Conservation (phyloP, 2,797 vertebrate species). For the Eulemur albifrons region DNA sequence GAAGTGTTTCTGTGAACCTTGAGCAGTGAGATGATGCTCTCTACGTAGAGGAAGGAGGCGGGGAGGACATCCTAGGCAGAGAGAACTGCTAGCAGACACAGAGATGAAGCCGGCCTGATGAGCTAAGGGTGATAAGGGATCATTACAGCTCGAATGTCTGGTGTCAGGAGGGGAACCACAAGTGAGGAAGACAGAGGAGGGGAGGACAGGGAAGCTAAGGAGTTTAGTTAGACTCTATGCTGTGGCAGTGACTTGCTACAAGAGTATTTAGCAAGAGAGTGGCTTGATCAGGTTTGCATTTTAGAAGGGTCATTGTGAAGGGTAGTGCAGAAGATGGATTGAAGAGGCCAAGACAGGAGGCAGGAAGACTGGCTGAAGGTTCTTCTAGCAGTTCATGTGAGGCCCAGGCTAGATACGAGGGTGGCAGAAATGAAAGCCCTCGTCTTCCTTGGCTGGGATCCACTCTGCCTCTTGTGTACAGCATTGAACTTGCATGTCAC, state of each 20-base stretch:
- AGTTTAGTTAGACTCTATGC: neutral
- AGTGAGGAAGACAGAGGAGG: too few species aligned
- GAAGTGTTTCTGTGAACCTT: neutral
- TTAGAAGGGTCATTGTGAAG: neutral
- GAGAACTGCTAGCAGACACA: neutral
- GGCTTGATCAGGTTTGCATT: neutral
- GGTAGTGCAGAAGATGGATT: neutral
- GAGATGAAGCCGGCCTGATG: neutral
- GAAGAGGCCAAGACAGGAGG: neutral
- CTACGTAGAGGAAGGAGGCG: neutral
- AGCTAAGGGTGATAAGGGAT: neutral
- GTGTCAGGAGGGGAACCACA: neutral
- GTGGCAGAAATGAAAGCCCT: neutral
- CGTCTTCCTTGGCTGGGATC: neutral
- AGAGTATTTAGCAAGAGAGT: neutral
- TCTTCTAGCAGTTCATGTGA: neutral
- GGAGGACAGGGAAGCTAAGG: neutral
- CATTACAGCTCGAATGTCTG: rapidly evolving
- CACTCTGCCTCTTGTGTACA: neutral
- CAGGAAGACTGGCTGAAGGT: neutral
- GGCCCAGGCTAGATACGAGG: neutral
- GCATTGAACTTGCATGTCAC: neutral
- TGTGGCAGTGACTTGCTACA: neutral
- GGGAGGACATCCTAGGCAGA: neutral
- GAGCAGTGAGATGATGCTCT: neutral